Percentiles rank a stretch among this genome's conserved stretches.
phyloP scores from a whole-genome alignment of 2,888 invertebrate species.

The Sceliomorpha sp. region DNA sequence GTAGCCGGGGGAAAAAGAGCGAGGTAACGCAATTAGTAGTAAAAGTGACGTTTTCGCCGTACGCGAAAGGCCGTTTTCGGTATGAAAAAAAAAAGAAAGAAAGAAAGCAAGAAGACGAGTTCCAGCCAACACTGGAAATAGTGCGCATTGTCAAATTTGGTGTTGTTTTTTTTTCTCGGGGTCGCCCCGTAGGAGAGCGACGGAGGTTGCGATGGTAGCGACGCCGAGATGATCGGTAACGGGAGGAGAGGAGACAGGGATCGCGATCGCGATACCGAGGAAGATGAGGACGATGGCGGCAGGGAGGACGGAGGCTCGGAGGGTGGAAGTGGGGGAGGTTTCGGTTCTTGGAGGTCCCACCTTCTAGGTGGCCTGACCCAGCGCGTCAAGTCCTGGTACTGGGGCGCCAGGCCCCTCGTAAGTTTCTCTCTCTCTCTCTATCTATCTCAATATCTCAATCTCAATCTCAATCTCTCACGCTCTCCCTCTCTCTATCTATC shows the following conservation, averaged over 20 bases:
- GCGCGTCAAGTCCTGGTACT: conserved; percentile 98
- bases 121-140: too few relatives aligned
- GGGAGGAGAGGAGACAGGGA: conserved; percentile 70
- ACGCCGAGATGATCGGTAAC: conserved; percentile 80
- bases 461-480: conserved; percentile 36
- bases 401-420: conserved; percentile 96
- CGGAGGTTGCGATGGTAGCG: conserved; percentile 79
- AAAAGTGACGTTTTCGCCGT: too few relatives aligned
- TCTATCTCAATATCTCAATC: conserved; percentile 42
- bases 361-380: conserved; percentile 95
- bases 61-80: too few relatives aligned
- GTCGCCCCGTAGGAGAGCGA: conserved; percentile 74
- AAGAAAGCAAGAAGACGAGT: conserved; percentile 26
- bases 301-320: conserved; percentile 79
- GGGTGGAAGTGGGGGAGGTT: conserved; percentile 80
- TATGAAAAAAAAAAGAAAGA: conserved; percentile 4
- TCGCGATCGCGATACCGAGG: conserved; percentile 76
- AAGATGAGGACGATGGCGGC: conserved; percentile 78
- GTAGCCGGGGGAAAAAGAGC: too few relatives aligned
- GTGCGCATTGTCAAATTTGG: too few relatives aligned
- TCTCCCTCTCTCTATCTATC: conserved; percentile 26
- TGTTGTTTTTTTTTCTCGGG: conserved; percentile 59
- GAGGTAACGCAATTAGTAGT: too few relatives aligned
- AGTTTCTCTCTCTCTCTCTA: conserved; percentile 81
- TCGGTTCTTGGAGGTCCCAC: conserved; percentile 94